Percentiles rank a stretch among this genome's conserved stretches.
These are phyloP conservation scores for Oxytorus armatus DNA, from an alignment of 2,888 invertebrate species.

Conservation along the genomic window DNA sequence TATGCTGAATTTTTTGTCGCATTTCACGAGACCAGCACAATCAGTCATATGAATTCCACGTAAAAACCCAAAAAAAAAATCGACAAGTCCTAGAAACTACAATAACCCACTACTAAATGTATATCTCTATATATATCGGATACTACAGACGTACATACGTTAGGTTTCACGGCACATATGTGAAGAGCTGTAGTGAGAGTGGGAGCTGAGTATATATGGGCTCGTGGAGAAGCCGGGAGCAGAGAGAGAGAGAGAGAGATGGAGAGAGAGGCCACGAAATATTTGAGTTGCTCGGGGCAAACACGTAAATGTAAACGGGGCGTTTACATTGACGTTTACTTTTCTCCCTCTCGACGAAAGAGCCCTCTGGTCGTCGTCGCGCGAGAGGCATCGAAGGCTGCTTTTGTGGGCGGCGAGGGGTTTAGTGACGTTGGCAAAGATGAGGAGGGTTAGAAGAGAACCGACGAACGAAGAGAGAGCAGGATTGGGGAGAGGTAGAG, in stretches of 20 bases:
- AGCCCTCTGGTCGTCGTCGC: slow-evolving; percentile 68
- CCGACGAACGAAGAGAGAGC: too few relatives aligned
- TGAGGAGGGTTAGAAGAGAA: slow-evolving; percentile 39
- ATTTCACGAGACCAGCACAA: too few relatives aligned
- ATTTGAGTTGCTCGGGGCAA: slow-evolving; percentile 83
- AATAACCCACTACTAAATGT: too few relatives aligned
- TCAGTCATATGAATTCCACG: too few relatives aligned
- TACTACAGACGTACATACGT: too few relatives aligned
- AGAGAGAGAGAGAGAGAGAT: too few relatives aligned
- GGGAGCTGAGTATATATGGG: slow-evolving; percentile 44
- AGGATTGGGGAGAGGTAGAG: too few relatives aligned
- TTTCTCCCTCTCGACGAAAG: slow-evolving; percentile 77
- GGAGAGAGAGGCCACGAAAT: slow-evolving; percentile 81
- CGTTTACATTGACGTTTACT: slow-evolving; percentile 83
- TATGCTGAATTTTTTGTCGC: too few relatives aligned
- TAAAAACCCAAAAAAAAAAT: too few relatives aligned
- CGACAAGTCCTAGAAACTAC: neutral
- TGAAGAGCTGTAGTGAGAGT: too few relatives aligned
- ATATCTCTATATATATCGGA: too few relatives aligned
- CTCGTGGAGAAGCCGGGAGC: slow-evolving; percentile 69
- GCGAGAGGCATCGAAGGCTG: slow-evolving; percentile 49
- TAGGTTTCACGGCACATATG: too few relatives aligned
- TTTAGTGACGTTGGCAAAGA: slow-evolving; percentile 35
- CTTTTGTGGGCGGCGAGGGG: slow-evolving; percentile 26
- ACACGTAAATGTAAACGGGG: slow-evolving; percentile 84